Base-by-base conservation (phyloP, 2,888 invertebrate genomes). In the Melinopterus prodromus region DNA sequence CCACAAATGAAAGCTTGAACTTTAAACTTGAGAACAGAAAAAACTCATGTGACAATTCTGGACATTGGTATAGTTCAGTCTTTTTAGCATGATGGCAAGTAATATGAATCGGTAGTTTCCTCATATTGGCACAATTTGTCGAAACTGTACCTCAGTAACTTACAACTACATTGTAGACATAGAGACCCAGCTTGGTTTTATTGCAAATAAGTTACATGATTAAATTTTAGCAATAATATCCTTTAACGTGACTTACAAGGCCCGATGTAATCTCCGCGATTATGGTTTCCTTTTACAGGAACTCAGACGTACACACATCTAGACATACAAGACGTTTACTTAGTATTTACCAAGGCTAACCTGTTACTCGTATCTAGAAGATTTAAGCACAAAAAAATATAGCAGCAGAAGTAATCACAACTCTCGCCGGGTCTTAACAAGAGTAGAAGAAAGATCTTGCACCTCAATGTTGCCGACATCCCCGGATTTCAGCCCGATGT, bases 271-370 rank as follows among this genome's bases (percentile, higher is more conserved):
- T 53, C 53, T 53, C 53, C 53, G 2, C 53, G 74, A 74, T 74
- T 74, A 74, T 74, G 74, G 36, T 74, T 74, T 74, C 74, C 74
- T n/a, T 74, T 74, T 74, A 35, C 74, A 74, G 74, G 37, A 74
- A 74, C 36, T 37, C 74, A 53, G 53, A 35, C 74, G 74, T 35
- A 35, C 37, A 35, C 35, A 74, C 74, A 74, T 35, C n/a, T 71
- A 16, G 71, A 35, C 74, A 37, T 35, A 74, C 37, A 74, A 74
- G 53, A 53, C 53, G 37, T 74, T 36, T 35, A 74, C 37, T 74
- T 74, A 26, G 74, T 74, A 74, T 74, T 74, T 36, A 36, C 74
- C 74, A 74, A 74, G 74, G 74, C 74, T 74, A 74, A 74, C 74
- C 35, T 74, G 74, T 74, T 74, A 35, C 74, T 53, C 53, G 53